Base-by-base conservation (phyloP, 2,888 invertebrate species). In the Callimorpha dominula region DNA sequence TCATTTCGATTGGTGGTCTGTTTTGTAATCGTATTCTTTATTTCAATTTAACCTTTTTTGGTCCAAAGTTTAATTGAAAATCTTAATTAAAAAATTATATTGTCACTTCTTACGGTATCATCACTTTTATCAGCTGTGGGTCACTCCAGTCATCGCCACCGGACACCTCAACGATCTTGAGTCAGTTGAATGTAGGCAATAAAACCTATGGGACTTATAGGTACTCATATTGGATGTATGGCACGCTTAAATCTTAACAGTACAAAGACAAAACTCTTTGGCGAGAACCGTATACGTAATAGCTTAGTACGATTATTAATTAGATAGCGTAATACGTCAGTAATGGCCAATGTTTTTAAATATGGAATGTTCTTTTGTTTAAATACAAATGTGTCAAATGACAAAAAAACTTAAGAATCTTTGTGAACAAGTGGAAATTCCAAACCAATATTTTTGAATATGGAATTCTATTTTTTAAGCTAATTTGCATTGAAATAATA, bases 1-100 rank as follows among this genome's bases (percentile, higher is more conserved):
- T 31, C 2, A 31, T 71, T 62, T 20, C 20, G 60, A 62, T 49
- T 49, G 31, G 12, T 9, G 14, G 50, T 50, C 42, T n/a, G 49
- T 69, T 69, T 40, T 49, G 62, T 49, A 12, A 43, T 64, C 1
- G 42, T 17, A 20, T 52, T 42, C 50, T 70, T 52, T 63, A 63
- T 70, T 63, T 70, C 50, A 43, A 52, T 70, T 31, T 60, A 17
- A 9, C 60, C 43, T 62, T 63, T 63, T 69, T 70, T 63, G 9
- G 6, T 52, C 14, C 49, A 11, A 31, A 60, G 49, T 46, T 17
- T n/a, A 57, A 57, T 57, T 68, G 14, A 43, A 68, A 68, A 43
- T 68, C 67, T 54, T 12, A 54, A 67, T 67, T 67, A 20, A 40
- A 67, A 67, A n/a, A 54, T 66, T 40, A 57, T 1, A 31, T 31